A percentile compares a stretch with the other conserved stretches of the same genome.
phyloP scores from a whole-genome alignment of 2,888 invertebrate species.

The Pyrocoelia pectoralis region DNA sequence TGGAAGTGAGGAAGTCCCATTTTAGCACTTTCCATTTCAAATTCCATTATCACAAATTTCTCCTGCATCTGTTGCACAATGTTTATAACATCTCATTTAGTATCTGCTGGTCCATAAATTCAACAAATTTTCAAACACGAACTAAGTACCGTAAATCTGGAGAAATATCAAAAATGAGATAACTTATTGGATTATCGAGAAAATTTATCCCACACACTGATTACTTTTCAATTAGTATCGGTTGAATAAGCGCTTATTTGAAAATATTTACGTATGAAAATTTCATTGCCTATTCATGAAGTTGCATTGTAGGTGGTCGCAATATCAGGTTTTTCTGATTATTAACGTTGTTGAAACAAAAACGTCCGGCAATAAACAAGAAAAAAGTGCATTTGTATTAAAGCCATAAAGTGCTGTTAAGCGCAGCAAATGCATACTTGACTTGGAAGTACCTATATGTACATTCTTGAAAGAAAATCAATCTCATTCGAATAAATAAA shows the following conservation, averaged over 20 bases:
- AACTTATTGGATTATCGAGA: not conserved
- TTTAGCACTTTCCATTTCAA: too few species aligned
- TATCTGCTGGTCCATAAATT: too few species aligned
- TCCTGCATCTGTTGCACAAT: too few species aligned
- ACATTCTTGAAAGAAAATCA: conserved; percentile 47
- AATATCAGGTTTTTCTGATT: conserved; percentile 38
- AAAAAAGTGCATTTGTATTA: conserved; percentile 44
- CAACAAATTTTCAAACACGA: too few species aligned
- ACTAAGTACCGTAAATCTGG: too few species aligned
- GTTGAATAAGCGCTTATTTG: not conserved
- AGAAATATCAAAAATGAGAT: too few species aligned
- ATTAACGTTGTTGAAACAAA: conserved; percentile 41
- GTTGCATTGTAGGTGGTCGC: conserved; percentile 41
- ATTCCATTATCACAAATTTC: too few species aligned
- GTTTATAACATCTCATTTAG: too few species aligned
- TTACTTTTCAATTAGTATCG: conserved; percentile 10
- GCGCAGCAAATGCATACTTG: conserved; percentile 38
- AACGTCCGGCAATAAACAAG: conserved; percentile 39
- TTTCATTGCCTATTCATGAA: conserved; percentile 35
- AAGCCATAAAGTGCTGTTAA: conserved; percentile 42
- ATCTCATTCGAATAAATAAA: conserved; percentile 49
- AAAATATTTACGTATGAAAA: conserved; percentile 30
- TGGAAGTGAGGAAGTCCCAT: too few species aligned
- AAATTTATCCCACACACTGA: not conserved
- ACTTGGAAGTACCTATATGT: conserved; percentile 22